A percentile compares a stretch with the other conserved stretches of the same genome.
phyloP scores from a whole-genome alignment of 92 coral and sea anemone genomes.

The Desmophyllum pertusum region DNA sequence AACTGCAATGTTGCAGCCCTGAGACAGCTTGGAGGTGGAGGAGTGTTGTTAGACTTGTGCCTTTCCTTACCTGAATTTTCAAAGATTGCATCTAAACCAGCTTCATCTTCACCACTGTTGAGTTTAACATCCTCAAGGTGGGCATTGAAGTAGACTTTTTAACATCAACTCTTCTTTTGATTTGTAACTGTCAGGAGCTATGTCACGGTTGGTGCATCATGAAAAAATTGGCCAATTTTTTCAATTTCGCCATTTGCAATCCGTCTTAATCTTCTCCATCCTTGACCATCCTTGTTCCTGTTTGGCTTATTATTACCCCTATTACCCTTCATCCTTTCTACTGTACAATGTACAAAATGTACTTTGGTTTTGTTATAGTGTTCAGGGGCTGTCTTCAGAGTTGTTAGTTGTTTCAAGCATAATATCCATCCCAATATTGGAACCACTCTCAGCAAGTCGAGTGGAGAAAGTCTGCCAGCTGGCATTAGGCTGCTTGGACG shows the following conservation, averaged over 20 bases:
- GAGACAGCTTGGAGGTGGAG: conserved; percentile 89
- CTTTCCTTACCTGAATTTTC: conserved; percentile 77
- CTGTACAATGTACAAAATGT: not conserved
- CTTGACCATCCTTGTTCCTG: no score
- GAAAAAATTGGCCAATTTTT: no score
- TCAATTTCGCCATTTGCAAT: no score
- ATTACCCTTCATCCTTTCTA: not conserved
- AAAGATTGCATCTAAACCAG: conserved; percentile 39
- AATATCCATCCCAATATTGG: conserved; percentile 89
- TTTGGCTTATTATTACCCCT: not conserved
- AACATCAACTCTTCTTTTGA: not conserved
- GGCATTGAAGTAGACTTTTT: not conserved
- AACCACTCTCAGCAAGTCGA: conserved; percentile 82
- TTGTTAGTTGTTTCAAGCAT: conserved; percentile 75
- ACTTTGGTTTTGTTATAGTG: conserved; percentile 39
- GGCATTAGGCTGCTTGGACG: conserved; percentile 83
- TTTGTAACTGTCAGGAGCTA: accelerated
- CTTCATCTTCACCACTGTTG: not conserved
- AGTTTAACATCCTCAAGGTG: conserved; percentile 42
- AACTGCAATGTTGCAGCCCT: conserved; percentile 83
- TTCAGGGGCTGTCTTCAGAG: conserved; percentile 90
- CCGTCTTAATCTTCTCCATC: no score
- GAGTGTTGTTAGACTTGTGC: conserved; percentile 81
- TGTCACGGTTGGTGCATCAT: no score
- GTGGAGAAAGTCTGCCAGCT: conserved; percentile 81